phyloP scores from a whole-genome alignment of 2,113 vertebrate species.

The Prionailurus bengalensis region DNA sequence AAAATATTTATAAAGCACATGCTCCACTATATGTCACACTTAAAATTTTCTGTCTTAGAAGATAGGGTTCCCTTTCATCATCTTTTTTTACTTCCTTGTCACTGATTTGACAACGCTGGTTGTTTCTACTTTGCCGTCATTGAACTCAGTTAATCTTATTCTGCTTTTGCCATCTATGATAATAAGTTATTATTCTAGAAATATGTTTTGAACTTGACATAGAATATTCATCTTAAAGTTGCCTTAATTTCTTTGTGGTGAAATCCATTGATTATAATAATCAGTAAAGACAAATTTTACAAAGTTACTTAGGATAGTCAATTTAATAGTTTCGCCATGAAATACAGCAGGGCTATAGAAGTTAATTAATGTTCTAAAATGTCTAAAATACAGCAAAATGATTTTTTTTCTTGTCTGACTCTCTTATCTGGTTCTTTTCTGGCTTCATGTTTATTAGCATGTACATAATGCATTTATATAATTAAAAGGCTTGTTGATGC shows the following conservation, averaged over 20 bases:
- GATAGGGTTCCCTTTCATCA: not conserved
- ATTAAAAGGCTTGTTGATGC: constrained; percentile 26
- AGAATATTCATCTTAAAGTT: not conserved
- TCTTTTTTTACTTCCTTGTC: not conserved
- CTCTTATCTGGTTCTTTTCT: not conserved
- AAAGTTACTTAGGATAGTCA: not conserved
- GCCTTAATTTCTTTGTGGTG: constrained; percentile 14
- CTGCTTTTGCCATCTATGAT: not conserved
- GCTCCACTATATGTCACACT: not conserved
- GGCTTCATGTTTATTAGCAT: not conserved
- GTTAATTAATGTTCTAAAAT: not conserved
- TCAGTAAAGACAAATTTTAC: not conserved
- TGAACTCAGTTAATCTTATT: constrained; percentile 25
- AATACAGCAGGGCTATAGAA: not conserved
- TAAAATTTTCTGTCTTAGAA: not conserved
- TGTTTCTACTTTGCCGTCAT: not conserved
- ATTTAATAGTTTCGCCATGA: not conserved
- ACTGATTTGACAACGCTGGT: not conserved
- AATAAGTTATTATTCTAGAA: constrained; percentile 10
- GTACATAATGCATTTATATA: not conserved
- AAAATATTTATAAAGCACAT: not conserved
- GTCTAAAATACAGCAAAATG: constrained; percentile 23
- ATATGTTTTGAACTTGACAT: constrained; percentile 22
- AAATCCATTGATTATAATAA: not conserved
- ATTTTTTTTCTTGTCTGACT: constrained; percentile 14